Base-by-base conservation (phyloP, 2,797 vertebrate genomes). In the Lepus oiostolus region DNA sequence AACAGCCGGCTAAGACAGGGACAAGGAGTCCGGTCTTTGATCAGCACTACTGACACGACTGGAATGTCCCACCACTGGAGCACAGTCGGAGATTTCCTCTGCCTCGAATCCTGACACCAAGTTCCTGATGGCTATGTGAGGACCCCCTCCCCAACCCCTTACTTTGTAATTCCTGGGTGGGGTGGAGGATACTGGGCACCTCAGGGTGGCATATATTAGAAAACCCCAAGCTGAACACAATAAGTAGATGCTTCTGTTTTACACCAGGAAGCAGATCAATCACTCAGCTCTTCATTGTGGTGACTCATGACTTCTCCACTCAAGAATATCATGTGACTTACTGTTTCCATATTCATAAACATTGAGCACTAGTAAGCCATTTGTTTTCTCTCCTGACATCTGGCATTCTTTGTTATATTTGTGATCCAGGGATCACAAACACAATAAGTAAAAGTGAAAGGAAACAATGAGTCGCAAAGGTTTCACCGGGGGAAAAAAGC, bases 391-490 rank as follows among this genome's bases (percentile, higher is more conserved):
- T 2, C 28, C 26, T 68, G 38, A 72, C 60, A 85, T 74, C 42
- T 74, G 68, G n/a, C n/a, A 52, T 70, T 82, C 65, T 93, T 84
- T 85, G 54, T 87, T 89, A 38, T 14, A 8, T 22, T 28, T 63
- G 12, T 47, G 14, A 60, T 32, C 58, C 30, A 82, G 47, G 74
- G 52, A 91, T 88, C 30, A 68, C 35, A 85, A 86, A 76, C 47
- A 76, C 9, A 65, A 77, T 7, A 70, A 24, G 7, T 65, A 60
- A 94, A 58, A 65, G 21, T 30, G 21, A 71, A 75, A 85, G 42
- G 47, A 85, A 93, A 92, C 21, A 85, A 74, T 10, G 12, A 42
- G 6, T 8, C 4, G 7, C 24, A 32, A 2, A 42, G 5, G 2
- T 82, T 88, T 72, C 13, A 30, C 24, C 38, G 54, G 47, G 10